A percentile compares a stretch with the other conserved stretches of the same genome.
phyloP scores from a whole-genome alignment of 35 echinoderm and acorn worm species.

The Ophioderma brevispina region DNA sequence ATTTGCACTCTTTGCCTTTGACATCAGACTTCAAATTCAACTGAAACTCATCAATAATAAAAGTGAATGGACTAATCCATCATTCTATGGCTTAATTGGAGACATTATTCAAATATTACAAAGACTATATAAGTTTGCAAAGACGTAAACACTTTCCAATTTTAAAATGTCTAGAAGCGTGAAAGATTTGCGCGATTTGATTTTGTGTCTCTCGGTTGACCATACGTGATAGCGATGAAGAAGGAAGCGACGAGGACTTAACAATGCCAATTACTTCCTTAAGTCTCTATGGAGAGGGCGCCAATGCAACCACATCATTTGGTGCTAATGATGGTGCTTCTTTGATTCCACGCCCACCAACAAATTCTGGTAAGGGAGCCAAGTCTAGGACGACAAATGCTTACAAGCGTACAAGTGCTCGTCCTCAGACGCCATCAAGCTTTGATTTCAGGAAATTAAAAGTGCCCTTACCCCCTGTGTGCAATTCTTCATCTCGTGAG shows the following conservation, averaged over 20 bases:
- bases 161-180: slow-evolving; percentile 82
- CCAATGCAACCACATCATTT: neutral
- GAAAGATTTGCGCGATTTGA: slow-evolving; percentile 86
- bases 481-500: neutral
- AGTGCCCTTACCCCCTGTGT: slow-evolving; percentile 70
- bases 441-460: slow-evolving; percentile 47
- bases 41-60: slow-evolving; percentile 73
- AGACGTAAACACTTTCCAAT: too few species aligned
- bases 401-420: neutral
- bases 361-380: neutral
- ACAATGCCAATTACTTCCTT: slow-evolving; percentile 83
- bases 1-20: slow-evolving; percentile 69
- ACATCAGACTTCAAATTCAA: slow-evolving; percentile 85
- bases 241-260: slow-evolving; percentile 73
- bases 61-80: too few species aligned
- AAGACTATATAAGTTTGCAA: too few species aligned
- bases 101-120: too few species aligned
- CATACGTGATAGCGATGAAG: slow-evolving; percentile 89
- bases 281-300: slow-evolving; percentile 77
- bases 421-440: neutral
- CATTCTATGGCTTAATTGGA: too few species aligned
- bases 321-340: neutral
- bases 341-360: slow-evolving; percentile 11
- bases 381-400: neutral
- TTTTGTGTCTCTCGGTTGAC: slow-evolving; percentile 92